Percentiles rank a stretch among this genome's conserved stretches.
Evolutionary conservation across 1,140 invertebrate genomes (phyloP).

Genomic region (Eurosta solidaginis): DNA sequence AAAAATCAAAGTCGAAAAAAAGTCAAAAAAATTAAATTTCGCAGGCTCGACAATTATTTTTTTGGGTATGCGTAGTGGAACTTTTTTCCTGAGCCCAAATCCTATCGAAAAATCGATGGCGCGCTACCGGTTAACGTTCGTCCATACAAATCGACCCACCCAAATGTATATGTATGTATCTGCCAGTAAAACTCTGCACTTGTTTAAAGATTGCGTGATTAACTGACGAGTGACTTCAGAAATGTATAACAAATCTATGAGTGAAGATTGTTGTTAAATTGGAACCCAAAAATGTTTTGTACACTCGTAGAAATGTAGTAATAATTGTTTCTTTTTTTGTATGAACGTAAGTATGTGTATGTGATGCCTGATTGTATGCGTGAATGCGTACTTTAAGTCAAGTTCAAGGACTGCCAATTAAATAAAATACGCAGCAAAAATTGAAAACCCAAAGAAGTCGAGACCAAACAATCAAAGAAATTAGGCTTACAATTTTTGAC

Average conservation of each 20-base stretch:
- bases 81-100: no score
- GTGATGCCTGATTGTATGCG: background rate
- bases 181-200: background rate
- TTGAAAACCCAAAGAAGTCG: conserved; percentile 10
- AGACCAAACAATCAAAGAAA: background rate
- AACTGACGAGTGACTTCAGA: background rate
- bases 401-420: conserved; percentile 60
- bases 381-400: conserved; percentile 50
- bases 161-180: background rate
- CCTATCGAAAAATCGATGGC: no score
- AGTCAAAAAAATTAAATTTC: no score
- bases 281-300: background rate
- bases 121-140: no score
- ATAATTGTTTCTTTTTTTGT: background rate
- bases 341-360: background rate
- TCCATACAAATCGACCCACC: no score
- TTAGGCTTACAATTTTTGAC: background rate
- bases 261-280: background rate
- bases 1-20: no score
- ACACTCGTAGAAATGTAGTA: background rate
- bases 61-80: no score
- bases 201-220: background rate
- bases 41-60: no score
- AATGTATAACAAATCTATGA: background rate
- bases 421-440: conserved; percentile 45